Evolutionary conservation across 2,113 vertebrate genomes (phyloP).

Genomic region (Nerophis lumbriciformis): DNA sequence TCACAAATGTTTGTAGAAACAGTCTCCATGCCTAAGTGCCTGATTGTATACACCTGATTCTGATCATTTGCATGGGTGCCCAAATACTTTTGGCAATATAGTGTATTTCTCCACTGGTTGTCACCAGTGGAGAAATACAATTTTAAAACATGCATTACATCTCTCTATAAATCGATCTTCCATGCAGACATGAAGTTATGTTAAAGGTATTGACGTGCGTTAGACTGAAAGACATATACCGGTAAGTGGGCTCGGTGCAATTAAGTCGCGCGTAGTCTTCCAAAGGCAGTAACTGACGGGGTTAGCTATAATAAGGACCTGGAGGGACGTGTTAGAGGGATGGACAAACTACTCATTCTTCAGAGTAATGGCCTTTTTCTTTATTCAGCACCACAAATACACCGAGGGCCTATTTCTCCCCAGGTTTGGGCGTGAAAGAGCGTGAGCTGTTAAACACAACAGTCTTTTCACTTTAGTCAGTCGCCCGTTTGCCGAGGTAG

Average conservation of each 20-base stretch:
- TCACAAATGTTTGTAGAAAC: no score
- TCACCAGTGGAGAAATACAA: neutral
- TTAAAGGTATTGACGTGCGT: constrained; percentile 12
- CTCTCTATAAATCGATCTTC: neutral
- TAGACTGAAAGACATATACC: constrained; percentile 14
- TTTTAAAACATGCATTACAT: neutral
- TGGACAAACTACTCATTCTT: constrained; percentile 23
- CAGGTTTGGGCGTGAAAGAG: constrained; percentile 3
- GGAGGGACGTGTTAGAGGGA: constrained; percentile 15
- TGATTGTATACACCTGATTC: no score
- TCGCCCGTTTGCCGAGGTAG: neutral
- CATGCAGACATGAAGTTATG: neutral
- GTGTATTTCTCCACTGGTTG: no score
- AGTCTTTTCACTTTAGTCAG: neutral
- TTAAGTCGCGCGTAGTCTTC: constrained; percentile 21
- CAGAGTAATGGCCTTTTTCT: constrained; percentile 30
- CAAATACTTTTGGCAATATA: no score
- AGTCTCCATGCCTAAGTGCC: no score
- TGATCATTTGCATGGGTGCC: no score
- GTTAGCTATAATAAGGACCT: constrained; percentile 33
- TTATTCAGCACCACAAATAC: constrained; percentile 25
- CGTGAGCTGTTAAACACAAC: neutral
- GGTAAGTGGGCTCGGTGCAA: constrained; percentile 8
- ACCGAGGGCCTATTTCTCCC: constrained; percentile 1
- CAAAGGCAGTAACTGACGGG: constrained; percentile 13